Conservation (phyloP, 1,140 invertebrate species). For the Mercenaria mercenaria region DNA sequence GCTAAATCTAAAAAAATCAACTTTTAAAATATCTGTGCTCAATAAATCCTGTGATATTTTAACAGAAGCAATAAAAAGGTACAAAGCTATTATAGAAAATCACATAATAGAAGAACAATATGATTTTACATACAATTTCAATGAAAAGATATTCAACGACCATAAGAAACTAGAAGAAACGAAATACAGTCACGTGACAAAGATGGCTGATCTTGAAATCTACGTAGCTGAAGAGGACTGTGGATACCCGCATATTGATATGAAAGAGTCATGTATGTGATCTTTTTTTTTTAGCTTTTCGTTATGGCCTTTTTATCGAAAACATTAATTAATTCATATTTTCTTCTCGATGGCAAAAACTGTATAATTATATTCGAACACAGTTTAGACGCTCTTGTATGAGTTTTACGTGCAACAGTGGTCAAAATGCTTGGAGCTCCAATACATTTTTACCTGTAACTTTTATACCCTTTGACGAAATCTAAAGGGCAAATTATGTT, state of each 20-base stretch:
- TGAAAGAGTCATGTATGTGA: constrained; percentile 57
- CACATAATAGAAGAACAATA: constrained; percentile 45
- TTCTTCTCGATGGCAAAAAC: too few relatives aligned
- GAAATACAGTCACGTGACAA: constrained; percentile 35
- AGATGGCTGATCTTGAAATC: constrained; percentile 14
- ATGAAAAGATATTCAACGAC: neutral
- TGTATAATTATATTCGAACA: too few relatives aligned
- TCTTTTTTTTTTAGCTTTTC: neutral
- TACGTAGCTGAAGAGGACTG: constrained; percentile 3
- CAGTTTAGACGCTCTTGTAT: too few relatives aligned
- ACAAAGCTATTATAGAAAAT: constrained; percentile 25
- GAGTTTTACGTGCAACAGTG: too few relatives aligned
- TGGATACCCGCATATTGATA: constrained; percentile 52
- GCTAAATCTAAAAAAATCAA: neutral
- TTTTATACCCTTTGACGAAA: too few relatives aligned
- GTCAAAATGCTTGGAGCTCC: too few relatives aligned
- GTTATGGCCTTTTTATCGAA: too few relatives aligned
- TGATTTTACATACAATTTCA: constrained; percentile 49
- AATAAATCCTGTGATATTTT: constrained; percentile 35
- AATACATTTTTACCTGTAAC: too few relatives aligned
- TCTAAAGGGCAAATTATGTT: too few relatives aligned
- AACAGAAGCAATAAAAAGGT: constrained; percentile 30
- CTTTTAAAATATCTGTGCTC: neutral
- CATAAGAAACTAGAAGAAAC: neutral
- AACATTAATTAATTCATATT: too few relatives aligned